phyloP scores from a whole-genome alignment of 2,113 vertebrate genomes.

The Podilymbus podiceps region DNA sequence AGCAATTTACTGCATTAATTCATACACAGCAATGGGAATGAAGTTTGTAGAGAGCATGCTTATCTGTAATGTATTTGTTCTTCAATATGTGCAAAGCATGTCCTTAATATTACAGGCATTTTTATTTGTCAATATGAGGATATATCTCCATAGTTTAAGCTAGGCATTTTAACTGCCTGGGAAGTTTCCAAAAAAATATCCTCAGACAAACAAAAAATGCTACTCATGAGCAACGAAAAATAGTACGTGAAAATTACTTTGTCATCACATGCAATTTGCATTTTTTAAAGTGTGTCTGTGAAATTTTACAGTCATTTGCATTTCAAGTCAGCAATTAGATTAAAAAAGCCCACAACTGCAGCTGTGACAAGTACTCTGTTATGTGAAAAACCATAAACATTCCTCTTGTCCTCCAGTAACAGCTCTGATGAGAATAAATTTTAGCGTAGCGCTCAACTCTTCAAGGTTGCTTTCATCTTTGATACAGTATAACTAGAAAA shows the following conservation, averaged over 20 bases:
- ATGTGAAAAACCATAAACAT: constrained; percentile 14
- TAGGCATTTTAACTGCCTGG: background rate
- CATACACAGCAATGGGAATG: background rate
- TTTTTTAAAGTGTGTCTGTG: constrained; percentile 36
- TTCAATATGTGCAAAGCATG: background rate
- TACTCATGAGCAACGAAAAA: background rate
- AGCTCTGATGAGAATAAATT: background rate
- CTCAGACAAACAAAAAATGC: background rate
- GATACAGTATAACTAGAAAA: background rate
- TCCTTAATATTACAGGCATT: background rate
- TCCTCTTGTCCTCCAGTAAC: constrained; percentile 13
- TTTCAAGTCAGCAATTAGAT: constrained; percentile 52
- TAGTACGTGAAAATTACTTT: constrained; percentile 23
- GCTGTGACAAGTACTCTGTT: constrained; percentile 20
- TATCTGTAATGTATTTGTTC: background rate
- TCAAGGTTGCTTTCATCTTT: background rate
- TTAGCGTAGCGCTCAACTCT: background rate
- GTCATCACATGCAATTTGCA: background rate
- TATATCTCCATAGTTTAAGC: background rate
- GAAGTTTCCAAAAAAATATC: background rate
- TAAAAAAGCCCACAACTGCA: constrained; percentile 3
- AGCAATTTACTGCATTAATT: background rate
- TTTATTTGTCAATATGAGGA: background rate
- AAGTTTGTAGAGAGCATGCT: background rate
- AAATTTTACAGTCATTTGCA: constrained; percentile 39